Evolutionary conservation across 2,113 vertebrate genomes (phyloP), one percentile per base, ranked within the genome.

Genomic region (Petromus typicus): DNA sequence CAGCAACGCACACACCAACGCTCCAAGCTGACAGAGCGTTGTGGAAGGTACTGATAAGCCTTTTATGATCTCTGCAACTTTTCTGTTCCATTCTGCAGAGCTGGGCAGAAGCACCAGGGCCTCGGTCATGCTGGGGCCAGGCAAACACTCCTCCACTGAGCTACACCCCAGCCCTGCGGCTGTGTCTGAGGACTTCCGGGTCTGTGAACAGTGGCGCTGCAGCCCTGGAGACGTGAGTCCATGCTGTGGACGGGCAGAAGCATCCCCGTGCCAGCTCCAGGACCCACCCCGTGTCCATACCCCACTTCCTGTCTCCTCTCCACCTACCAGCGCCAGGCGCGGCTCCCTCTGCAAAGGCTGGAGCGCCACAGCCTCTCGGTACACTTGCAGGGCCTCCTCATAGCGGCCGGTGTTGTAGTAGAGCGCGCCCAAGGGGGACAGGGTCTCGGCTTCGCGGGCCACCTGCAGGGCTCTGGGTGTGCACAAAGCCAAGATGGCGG

Each of bases 381-480:
- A 99, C 22, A 99, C 98, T 95, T 98, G 99, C 95, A 99, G 93
- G 0, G 99, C 99, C 56, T 99, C 99, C 17, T 99, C 98, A 0
- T 99, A 99, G 1, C 99, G 98, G 0, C 99, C 99, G 0, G 99
- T 99, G 98, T 99, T 99, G 97, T 99, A 99, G 95, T 99, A 99
- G 8, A 99, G 98, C 0, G 99, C 99, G 86, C 99, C 99, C 30
- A 99, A 98, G 0, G 99, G 99, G 0, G 99, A 99, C 80, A 99
- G 96, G 91, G 99, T 99, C 93, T 99, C 99, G 18, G 99, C 98
- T 51, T 98, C 99, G 94, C 98, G 98, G 0, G 99, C 98, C 69
- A 99, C 99, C 98, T 99, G 98, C 97, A 99, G 97, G 0, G 99
- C 99, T 57, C 99, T 99, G 98, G 43, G 78, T 78, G 64, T 80